Evolutionary conservation across 2,113 vertebrate genomes (phyloP), one percentile per base, ranked within the genome.

Genomic region (Forbesichthys agassizii): DNA sequence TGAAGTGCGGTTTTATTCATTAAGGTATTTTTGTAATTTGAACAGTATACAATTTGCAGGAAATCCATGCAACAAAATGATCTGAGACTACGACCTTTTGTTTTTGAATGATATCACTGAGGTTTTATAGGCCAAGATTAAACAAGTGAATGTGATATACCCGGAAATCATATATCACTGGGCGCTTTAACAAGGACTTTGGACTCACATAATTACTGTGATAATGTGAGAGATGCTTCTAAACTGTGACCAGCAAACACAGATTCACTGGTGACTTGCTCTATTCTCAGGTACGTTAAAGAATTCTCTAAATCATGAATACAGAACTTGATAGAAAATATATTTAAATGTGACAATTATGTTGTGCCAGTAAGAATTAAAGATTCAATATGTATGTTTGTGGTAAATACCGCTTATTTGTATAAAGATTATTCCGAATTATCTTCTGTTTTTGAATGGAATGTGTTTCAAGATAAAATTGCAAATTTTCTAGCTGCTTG

Each of bases 141-240:
- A 9, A n/a, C 42, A 52, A 0, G 10, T 27, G 64, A 27, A 46
- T 69, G 7, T 79, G 53, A 52, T 58, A 56, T 68, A 6, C 36
- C 76, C 75, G 74, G 80, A 73, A 64, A 46, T 16, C 10, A 48
- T 1, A 18, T 62, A 84, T 90, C 88, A 89, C 88, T 85, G 84
- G 86, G 75, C 84, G 74, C 48, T 57, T 27, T 1, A 68, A 77
- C 62, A 33, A 60, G 90, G 90, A 92, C 91, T 91, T 92, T 92
- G 90, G 47, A 48, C 90, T 3, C 33, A 16, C 13, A 51, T 78
- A 78, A 82, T 20, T 75, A 70, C 72, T 51, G 78, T 73, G 88
- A 42, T 89, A 84, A 86, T 78, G 76, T 84, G 79, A 86, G 72
- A 82, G 80, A 85, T 82, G 79, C 56, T 68, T 33, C 49, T 57